Percentiles rank a stretch among this genome's conserved stretches.
These are phyloP conservation scores for Catocala nupta DNA, from an alignment of 2,888 invertebrate genomes.

Conservation along the genomic window DNA sequence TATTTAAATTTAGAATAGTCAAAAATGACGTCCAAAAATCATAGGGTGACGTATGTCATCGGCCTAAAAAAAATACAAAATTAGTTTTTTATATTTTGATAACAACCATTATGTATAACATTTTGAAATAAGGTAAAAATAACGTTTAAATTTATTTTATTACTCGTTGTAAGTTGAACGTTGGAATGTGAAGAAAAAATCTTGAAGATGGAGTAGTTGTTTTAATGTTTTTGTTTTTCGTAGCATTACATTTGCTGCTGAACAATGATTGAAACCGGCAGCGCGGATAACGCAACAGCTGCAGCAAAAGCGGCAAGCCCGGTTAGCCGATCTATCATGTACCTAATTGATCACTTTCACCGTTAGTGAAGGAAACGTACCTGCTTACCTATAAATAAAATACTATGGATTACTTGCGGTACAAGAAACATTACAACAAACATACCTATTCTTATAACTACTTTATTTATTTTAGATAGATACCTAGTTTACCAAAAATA, in stretches of 20 bases:
- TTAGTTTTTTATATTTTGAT: conserved; percentile 76
- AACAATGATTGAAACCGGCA: conserved; percentile 77
- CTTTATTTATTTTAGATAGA: too few relatives aligned
- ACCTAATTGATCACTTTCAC: conserved; percentile 17
- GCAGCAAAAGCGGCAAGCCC: conserved; percentile 57
- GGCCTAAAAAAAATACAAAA: conserved; percentile 77
- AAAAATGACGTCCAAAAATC: conserved; percentile 67
- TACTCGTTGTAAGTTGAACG: conserved; percentile 14
- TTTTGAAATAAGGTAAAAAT: conserved; percentile 74
- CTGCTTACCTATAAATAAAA: neutral
- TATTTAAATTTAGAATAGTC: conserved; percentile 72
- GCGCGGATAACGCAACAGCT: conserved; percentile 69
- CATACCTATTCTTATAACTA: too few relatives aligned
- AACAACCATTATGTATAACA: conserved; percentile 74
- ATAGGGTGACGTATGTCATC: conserved; percentile 75
- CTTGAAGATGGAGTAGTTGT: conserved; percentile 27
- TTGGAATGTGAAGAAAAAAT: conserved; percentile 20
- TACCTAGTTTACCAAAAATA: too few relatives aligned
- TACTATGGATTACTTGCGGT: neutral
- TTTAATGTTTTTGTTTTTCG: conserved; percentile 40
- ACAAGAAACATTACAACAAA: neutral
- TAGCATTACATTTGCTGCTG: conserved; percentile 63
- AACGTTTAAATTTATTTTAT: conserved; percentile 49
- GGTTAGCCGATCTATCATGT: conserved; percentile 49
- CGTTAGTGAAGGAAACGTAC: conserved; percentile 9